phyloP scores from a whole-genome alignment of 2,888 invertebrate genomes.

The Mamestra brassicae region DNA sequence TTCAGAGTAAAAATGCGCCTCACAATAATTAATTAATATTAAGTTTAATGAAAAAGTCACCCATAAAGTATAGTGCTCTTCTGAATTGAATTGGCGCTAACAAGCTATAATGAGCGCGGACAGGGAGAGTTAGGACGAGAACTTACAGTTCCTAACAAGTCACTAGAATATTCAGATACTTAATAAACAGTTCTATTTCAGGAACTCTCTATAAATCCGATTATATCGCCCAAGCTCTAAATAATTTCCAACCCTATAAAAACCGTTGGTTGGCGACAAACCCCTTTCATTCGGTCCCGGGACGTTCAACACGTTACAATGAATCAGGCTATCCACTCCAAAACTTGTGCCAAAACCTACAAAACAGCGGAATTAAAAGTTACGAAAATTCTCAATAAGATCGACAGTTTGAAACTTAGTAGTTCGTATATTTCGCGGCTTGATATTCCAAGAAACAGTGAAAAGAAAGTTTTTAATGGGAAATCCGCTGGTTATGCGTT shows the following conservation, averaged over 20 bases:
- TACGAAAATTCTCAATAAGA: constrained; percentile 81
- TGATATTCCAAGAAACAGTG: constrained; percentile 60
- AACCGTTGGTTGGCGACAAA: constrained; percentile 48
- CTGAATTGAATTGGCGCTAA: not conserved
- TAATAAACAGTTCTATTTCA: not conserved
- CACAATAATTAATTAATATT: no score
- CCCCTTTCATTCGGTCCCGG: constrained; percentile 69
- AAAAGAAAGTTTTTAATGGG: constrained; percentile 4
- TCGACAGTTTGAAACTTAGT: constrained; percentile 78
- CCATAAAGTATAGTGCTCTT: not conserved
- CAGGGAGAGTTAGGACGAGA: not conserved
- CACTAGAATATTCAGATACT: constrained; percentile 1
- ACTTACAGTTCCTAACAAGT: not conserved
- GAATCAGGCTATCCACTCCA: constrained; percentile 70
- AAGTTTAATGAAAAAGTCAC: no score
- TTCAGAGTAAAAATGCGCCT: no score
- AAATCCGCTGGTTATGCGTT: constrained; percentile 45
- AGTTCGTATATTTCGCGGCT: constrained; percentile 75
- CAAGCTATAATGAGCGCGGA: not conserved
- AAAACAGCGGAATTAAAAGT: constrained; percentile 84
- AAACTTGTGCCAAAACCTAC: constrained; percentile 79
- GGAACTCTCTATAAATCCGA: constrained; percentile 54
- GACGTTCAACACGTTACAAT: constrained; percentile 67
- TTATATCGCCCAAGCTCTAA: constrained; percentile 67
- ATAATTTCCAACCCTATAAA: constrained; percentile 72